phyloP scores from a whole-genome alignment of 2,888 invertebrate species.

The Pterobdella sp. region DNA sequence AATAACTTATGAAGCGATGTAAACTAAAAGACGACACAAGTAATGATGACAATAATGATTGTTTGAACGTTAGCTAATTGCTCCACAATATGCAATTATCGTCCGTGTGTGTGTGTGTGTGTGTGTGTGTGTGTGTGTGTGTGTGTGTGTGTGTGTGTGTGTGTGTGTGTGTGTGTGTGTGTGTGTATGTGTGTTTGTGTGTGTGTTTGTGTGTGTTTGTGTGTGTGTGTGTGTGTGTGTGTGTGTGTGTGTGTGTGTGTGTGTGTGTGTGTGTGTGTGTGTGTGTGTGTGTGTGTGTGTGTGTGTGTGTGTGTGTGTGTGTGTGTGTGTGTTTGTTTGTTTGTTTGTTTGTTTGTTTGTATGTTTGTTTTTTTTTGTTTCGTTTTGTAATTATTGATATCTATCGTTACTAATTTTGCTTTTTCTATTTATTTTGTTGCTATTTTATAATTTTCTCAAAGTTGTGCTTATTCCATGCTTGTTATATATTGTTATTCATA shows the following conservation, averaged over 20 bases:
- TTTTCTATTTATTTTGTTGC: too few species aligned
- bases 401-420: too few species aligned
- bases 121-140: slow-evolving; percentile 19
- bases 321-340: not conserved
- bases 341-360: not conserved
- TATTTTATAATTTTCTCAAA: too few species aligned
- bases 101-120: slow-evolving; percentile 15
- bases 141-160: slow-evolving; percentile 6
- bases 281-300: slow-evolving; percentile 13
- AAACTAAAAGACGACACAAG: not conserved
- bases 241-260: slow-evolving; percentile 15
- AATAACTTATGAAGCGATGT: not conserved
- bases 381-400: too few species aligned
- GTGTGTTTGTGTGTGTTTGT: not conserved
- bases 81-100: not conserved
- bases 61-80: not conserved
- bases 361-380: not conserved
- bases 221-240: slow-evolving; percentile 16
- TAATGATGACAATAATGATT: not conserved
- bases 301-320: not conserved
- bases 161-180: slow-evolving; percentile 19
- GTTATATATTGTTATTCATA: too few species aligned
- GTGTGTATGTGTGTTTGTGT: slow-evolving; percentile 13
- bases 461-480: too few species aligned
- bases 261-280: slow-evolving; percentile 11